Evolutionary conservation across 2,888 invertebrate species (phyloP).

Genomic region (Nemapogon koenigi): DNA sequence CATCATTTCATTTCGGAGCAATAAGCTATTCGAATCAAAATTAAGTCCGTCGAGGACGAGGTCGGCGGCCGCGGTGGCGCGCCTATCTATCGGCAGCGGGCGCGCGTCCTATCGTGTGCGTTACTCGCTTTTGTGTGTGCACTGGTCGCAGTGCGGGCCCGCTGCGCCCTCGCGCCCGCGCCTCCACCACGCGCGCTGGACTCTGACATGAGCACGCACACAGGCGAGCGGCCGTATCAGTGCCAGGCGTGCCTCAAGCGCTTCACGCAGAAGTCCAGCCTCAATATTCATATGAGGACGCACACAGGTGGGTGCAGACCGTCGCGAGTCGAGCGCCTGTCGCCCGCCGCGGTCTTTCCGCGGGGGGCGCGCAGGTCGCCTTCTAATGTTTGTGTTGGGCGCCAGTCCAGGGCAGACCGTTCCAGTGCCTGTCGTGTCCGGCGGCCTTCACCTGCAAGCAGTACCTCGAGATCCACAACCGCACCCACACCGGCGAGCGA

Average conservation of each 20-base stretch:
- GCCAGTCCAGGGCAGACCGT: conserved; percentile 66
- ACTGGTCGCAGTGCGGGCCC: conserved; percentile 57
- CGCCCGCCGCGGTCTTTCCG: conserved; percentile 40
- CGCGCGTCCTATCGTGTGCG: conserved; percentile 52
- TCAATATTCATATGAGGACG: conserved; percentile 81
- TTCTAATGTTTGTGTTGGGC: conserved; percentile 63
- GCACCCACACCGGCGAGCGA: conserved; percentile 66
- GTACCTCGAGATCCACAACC: conserved; percentile 68
- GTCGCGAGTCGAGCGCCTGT: conserved; percentile 52
- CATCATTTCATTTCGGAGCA: conserved; percentile 22
- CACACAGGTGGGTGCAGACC: conserved; percentile 70
- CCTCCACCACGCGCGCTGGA: conserved; percentile 56
- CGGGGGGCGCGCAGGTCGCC: conserved; percentile 35
- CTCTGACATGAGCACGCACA: conserved; percentile 63
- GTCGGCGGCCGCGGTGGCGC: conserved; percentile 6
- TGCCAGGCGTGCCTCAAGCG: conserved; percentile 79
- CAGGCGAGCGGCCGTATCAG: conserved; percentile 70
- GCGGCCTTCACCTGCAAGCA: conserved; percentile 67
- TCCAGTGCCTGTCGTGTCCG: conserved; percentile 67
- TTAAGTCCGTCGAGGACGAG: conserved; percentile 22
- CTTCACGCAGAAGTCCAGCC: conserved; percentile 82
- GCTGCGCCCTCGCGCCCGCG: conserved; percentile 50
- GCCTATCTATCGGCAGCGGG: conserved; percentile 35
- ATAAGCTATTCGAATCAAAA: conserved; percentile 36
- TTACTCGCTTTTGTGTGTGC: conserved; percentile 66